Conservation (phyloP, 2,113 vertebrate genomes). For the Channa maculata region DNA sequence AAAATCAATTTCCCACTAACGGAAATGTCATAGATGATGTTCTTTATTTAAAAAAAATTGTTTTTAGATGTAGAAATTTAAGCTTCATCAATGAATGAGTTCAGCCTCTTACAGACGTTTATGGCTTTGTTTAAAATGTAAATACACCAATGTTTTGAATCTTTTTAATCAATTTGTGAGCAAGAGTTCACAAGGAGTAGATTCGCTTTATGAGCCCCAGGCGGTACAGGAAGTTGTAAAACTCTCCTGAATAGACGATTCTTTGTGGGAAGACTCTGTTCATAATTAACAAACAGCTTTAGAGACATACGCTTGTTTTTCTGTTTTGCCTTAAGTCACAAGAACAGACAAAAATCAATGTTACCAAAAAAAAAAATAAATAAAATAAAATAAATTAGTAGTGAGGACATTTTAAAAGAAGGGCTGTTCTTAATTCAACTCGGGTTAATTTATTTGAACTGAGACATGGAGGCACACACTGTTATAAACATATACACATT, state of each 20-base stretch:
- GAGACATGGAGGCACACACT: background rate
- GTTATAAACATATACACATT: slow-evolving; percentile 9
- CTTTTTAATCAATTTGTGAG: too few species aligned
- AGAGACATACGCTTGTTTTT: slow-evolving; percentile 4
- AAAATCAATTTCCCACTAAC: background rate
- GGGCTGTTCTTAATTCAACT: slow-evolving; percentile 13
- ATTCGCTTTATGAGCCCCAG: slow-evolving; percentile 43
- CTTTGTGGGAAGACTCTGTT: slow-evolving; percentile 20
- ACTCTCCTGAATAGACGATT: slow-evolving; percentile 36
- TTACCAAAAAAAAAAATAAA: too few species aligned
- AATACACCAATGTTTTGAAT: background rate
- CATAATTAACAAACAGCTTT: slow-evolving; percentile 11
- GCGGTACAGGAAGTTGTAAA: slow-evolving; percentile 60
- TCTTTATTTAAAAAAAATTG: background rate
- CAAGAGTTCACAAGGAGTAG: slow-evolving; percentile 12
- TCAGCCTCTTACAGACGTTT: background rate
- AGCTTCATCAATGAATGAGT: background rate
- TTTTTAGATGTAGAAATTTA: background rate
- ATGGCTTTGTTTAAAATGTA: slow-evolving; percentile 9
- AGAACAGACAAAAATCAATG: background rate
- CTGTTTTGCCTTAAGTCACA: slow-evolving; percentile 7
- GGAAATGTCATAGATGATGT: background rate
- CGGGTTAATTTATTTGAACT: slow-evolving; percentile 16
- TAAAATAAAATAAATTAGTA: background rate
- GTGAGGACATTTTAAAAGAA: background rate